A percentile compares a stretch with the other conserved stretches of the same genome.
These are phyloP conservation scores for Eubasilissa splendida DNA, from an alignment of 2,888 invertebrate genomes.

Conservation along the genomic window DNA sequence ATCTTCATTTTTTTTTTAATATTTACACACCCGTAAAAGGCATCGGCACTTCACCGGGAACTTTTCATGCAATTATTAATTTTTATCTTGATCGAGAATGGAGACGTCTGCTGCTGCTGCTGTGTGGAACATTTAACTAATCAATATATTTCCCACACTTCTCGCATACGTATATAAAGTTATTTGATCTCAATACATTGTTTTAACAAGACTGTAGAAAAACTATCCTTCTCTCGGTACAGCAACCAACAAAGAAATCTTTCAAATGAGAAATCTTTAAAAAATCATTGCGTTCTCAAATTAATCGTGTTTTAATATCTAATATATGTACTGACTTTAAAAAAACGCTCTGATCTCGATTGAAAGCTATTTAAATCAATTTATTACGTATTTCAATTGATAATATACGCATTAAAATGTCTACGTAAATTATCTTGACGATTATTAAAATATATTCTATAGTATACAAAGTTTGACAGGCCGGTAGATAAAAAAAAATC, in stretches of 20 bases:
- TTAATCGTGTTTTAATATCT: background rate
- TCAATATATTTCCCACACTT: conserved; percentile 31
- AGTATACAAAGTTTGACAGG: too few relatives aligned
- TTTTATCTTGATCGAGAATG: conserved; percentile 9
- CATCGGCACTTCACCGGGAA: conserved; percentile 1
- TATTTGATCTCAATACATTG: conserved; percentile 16
- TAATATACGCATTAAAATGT: background rate
- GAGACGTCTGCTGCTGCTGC: background rate
- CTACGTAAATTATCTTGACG: too few relatives aligned
- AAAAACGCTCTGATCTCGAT: too few relatives aligned
- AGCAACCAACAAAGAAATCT: background rate
- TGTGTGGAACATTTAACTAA: conserved; percentile 25
- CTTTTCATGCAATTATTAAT: conserved; percentile 24
- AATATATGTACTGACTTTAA: background rate
- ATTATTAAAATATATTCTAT: too few relatives aligned
- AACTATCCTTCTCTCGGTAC: conserved; percentile 10
- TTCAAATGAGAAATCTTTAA: background rate
- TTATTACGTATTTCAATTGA: background rate
- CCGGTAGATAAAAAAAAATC: too few relatives aligned
- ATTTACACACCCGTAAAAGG: background rate
- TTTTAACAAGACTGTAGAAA: background rate
- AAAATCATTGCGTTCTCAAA: conserved; percentile 5
- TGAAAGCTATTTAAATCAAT: background rate
- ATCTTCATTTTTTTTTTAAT: background rate
- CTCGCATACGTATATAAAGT: conserved; percentile 11